Percentiles rank a stretch among this genome's conserved stretches.
These are phyloP conservation scores for Plodia interpunctella DNA, from an alignment of 1,140 invertebrate genomes.

Conservation along the genomic window DNA sequence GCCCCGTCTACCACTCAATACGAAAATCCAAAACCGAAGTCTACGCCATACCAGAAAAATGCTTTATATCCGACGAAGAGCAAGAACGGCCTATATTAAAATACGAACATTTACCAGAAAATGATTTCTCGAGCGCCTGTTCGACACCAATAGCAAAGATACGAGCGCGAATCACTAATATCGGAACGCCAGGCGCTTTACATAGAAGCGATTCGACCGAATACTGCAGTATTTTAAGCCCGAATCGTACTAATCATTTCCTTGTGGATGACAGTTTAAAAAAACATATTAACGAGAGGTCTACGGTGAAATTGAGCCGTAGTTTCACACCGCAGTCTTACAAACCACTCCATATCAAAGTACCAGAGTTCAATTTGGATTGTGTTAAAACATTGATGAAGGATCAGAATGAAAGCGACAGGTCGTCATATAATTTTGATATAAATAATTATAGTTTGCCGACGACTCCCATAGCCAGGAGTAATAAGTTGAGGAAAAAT, in stretches of 20 bases:
- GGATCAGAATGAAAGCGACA: slow-evolving; percentile 38
- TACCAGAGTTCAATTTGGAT: slow-evolving; percentile 66
- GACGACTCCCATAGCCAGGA: slow-evolving; percentile 68
- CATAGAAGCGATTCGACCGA: slow-evolving; percentile 73
- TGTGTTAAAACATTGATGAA: slow-evolving; percentile 54
- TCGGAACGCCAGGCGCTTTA: slow-evolving; percentile 50
- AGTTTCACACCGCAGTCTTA: slow-evolving; percentile 72
- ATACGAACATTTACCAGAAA: slow-evolving; percentile 38
- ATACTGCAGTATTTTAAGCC: slow-evolving; percentile 70
- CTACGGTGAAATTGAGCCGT: slow-evolving; percentile 54
- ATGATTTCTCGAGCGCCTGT: slow-evolving; percentile 53
- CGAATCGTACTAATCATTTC: slow-evolving; percentile 47
- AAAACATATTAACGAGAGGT: slow-evolving; percentile 44
- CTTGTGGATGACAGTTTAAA: slow-evolving; percentile 30
- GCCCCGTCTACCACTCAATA: slow-evolving; percentile 48
- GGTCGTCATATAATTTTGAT: slow-evolving; percentile 67
- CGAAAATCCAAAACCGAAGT: slow-evolving; percentile 28
- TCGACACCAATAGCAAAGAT: slow-evolving; percentile 62
- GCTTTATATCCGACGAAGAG: slow-evolving; percentile 41
- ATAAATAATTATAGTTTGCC: slow-evolving; percentile 71
- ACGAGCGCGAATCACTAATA: slow-evolving; percentile 42
- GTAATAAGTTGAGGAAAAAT: slow-evolving; percentile 71
- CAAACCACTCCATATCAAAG: slow-evolving; percentile 68
- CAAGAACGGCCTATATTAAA: slow-evolving; percentile 20
- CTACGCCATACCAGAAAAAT: slow-evolving; percentile 38